Evolutionary conservation across 2,888 invertebrate species (phyloP).

Genomic region (Tipula vernalis): DNA sequence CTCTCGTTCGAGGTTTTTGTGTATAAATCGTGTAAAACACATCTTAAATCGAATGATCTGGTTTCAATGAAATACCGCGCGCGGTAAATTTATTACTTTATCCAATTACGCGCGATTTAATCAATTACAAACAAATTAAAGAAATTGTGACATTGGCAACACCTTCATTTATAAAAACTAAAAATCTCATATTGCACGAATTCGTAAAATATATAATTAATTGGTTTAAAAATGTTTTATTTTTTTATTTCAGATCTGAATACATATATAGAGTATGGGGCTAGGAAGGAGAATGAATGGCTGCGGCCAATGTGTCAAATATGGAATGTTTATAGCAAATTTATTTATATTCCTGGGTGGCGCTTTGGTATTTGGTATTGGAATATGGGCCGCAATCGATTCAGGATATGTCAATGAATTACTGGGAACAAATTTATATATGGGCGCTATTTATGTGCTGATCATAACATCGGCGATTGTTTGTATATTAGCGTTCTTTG

Average conservation of each 20-base stretch:
- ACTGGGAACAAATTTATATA: constrained; percentile 75
- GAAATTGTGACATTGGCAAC: neutral
- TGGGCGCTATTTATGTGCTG: constrained; percentile 73
- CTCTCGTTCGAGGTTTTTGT: neutral
- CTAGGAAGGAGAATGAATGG: constrained; percentile 75
- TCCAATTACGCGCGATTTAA: neutral
- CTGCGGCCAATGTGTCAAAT: constrained; percentile 80
- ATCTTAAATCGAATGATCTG: neutral
- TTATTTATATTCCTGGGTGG: constrained; percentile 79
- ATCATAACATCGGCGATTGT: constrained; percentile 71
- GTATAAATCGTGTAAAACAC: neutral
- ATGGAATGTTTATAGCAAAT: constrained; percentile 71
- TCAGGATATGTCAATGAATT: constrained; percentile 74
- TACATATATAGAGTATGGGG: constrained; percentile 43
- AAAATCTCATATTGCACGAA: neutral
- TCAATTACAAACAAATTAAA: neutral
- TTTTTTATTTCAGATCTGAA: constrained; percentile 9
- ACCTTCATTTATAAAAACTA: neutral
- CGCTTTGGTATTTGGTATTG: constrained; percentile 58
- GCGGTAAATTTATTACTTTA: neutral
- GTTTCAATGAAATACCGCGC: neutral
- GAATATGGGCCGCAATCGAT: constrained; percentile 74
- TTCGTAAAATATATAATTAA: neutral
- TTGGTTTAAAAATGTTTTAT: constrained; percentile 10
- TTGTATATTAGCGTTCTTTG: constrained; percentile 74